phyloP scores from a whole-genome alignment of 1,140 invertebrate genomes.

The Holotrichia oblita region DNA sequence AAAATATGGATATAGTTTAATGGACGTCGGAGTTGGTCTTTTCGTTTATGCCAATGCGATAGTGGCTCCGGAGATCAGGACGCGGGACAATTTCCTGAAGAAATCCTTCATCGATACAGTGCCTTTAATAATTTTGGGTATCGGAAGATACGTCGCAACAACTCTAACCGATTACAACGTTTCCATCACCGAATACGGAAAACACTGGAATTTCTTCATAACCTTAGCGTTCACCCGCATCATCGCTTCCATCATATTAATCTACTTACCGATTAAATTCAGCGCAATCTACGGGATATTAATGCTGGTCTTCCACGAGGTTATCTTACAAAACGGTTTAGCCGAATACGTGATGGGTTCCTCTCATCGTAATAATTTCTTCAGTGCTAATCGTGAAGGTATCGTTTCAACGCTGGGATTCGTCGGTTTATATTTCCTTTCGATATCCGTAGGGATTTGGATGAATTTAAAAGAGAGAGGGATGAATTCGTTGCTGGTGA shows the following conservation, averaged over 20 bases:
- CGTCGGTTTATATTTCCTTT: slow-evolving; percentile 81
- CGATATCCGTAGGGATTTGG: slow-evolving; percentile 73
- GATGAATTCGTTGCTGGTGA: slow-evolving; percentile 48
- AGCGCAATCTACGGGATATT: slow-evolving; percentile 64
- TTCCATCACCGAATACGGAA: slow-evolving; percentile 91
- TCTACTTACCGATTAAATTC: slow-evolving; percentile 60
- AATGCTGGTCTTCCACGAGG: slow-evolving; percentile 76
- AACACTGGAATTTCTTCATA: slow-evolving; percentile 98
- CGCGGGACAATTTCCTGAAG: slow-evolving; percentile 56
- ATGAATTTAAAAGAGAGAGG: slow-evolving; percentile 55
- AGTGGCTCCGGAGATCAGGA: slow-evolving; percentile 69
- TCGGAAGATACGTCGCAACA: slow-evolving; percentile 72
- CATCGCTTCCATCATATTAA: slow-evolving; percentile 69
- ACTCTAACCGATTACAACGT: slow-evolving; percentile 82
- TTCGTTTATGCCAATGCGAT: slow-evolving; percentile 90
- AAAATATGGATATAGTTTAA: slow-evolving; percentile 86
- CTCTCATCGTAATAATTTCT: slow-evolving; percentile 67
- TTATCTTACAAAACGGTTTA: slow-evolving; percentile 70
- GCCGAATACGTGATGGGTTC: slow-evolving; percentile 78
- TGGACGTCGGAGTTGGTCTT: slow-evolving; percentile 94
- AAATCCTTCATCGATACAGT: slow-evolving; percentile 60
- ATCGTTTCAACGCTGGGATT: slow-evolving; percentile 86
- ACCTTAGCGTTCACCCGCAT: slow-evolving; percentile 87
- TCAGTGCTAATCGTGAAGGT: slow-evolving; percentile 91
- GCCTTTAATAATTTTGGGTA: slow-evolving; percentile 76